Evolutionary conservation across 2,113 vertebrate genomes (phyloP).

Genomic region (Psittacus erithacus): DNA sequence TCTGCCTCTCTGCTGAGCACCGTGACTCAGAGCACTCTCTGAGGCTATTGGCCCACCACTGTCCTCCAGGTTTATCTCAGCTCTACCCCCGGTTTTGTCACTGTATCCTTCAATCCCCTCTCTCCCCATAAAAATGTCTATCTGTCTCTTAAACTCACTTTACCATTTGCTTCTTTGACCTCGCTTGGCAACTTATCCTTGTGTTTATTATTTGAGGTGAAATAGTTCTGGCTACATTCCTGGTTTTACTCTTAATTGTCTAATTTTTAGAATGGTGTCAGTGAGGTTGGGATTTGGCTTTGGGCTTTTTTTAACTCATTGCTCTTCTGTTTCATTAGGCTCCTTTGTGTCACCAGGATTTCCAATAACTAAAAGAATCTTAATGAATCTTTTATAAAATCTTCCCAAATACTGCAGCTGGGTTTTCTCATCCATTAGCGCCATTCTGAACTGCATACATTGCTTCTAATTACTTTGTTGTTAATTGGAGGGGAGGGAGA

Average conservation of each 20-base stretch:
- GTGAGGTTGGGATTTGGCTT: constrained; percentile 2
- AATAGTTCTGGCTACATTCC: constrained; percentile 50
- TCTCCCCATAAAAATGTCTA: constrained; percentile 63
- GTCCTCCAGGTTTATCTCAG: constrained; percentile 45
- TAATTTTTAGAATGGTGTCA: constrained; percentile 42
- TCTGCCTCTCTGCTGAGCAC: neutral
- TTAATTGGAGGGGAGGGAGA: neutral
- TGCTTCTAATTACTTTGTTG: neutral
- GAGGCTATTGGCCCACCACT: neutral
- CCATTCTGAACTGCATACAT: neutral
- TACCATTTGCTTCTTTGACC: constrained; percentile 66
- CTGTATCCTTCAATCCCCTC: constrained; percentile 65
- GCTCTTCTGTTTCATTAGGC: constrained; percentile 26
- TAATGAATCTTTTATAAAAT: constrained; percentile 42
- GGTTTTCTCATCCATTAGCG: constrained; percentile 20
- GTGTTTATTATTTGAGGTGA: constrained; percentile 67
- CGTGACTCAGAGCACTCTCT: neutral
- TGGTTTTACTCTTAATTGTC: constrained; percentile 45
- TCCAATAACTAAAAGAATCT: constrained; percentile 28
- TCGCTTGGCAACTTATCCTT: constrained; percentile 65
- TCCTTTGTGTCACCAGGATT: neutral
- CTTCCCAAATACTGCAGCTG: constrained; percentile 20
- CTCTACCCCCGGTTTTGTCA: constrained; percentile 28
- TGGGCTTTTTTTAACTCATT: neutral
- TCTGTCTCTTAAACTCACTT: constrained; percentile 66